Base-by-base conservation (phyloP, 2,113 vertebrate genomes). In the Cyphomyrus plagiostoma region DNA sequence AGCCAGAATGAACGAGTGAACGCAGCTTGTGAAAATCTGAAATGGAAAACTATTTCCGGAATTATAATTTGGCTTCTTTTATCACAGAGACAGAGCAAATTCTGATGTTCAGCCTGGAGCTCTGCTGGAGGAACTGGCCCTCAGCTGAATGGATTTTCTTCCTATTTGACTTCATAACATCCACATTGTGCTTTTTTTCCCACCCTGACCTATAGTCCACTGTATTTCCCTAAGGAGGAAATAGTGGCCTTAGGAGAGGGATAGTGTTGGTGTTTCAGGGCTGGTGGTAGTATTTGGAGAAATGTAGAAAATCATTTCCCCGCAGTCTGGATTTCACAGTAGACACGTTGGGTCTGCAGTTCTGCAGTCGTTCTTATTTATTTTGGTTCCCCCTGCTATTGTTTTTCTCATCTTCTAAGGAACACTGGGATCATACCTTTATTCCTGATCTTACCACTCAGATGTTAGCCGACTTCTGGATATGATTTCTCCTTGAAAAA, bases 231-330 rank as follows among this genome's bases (percentile, higher is more conserved):
- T 88, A 86, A 66, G 88, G 89, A 92, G 90, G 42, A 86, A 86
- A 88, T 45, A 56, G 23, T 30, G 88, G 53, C 39, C 23, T 52
- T 49, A 26, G 26, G 13, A 66, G 91, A 91, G 90, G 66, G 45
- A 77, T 52, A n/a, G 58, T 66, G 53, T 6, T 56, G 82, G 58
- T 62, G 19, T 30, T 39, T 53, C 50, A 2, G 48, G 49, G 80
- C 30, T 70, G 45, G 50, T 80, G 21, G 19, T 87, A 83, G 88
- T 89, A 90, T 74, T 80, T 52, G 91, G 92, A 93, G 15, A 92
- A 92, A 93, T 91, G 92, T 91, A 93, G 90, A 90, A 94, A 93
- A 89, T 86, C 77, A 86, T 90, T 91, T 82, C 90, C 46, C 88
- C 92, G 52, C 52, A 62, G 87, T 92, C 86, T 88, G 84, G 17